Evolutionary conservation across 2,113 vertebrate species (phyloP), one percentile per base, ranked within the genome.

Genomic region (Agapornis roseicollis): DNA sequence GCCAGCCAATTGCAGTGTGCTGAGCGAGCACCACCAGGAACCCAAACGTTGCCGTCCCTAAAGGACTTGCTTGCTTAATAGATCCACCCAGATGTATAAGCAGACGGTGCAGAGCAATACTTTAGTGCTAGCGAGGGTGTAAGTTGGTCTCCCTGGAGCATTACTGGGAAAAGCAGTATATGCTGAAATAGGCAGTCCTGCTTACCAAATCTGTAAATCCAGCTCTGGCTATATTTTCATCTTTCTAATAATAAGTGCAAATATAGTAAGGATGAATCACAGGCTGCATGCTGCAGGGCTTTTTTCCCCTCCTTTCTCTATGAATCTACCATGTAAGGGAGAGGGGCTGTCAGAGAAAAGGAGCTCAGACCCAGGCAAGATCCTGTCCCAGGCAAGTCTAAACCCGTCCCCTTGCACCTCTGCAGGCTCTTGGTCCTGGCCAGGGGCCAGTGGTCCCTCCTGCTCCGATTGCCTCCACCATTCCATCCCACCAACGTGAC

Each of bases 191-290:
- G 91, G 87, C 95, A 91, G 73, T 95, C 84, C 78, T 95, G 87
- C 83, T 94, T 97, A 81, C 95, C 95, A 93, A 95, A 93, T 95
- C 95, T 82, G 91, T 82, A 92, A 96, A 89, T 95, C 87, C 79
- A 93, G 87, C 91, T 92, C 93, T 72, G 66, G 74, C 85, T 97
- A 42, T 95, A 89, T 97, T 97, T 97, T 97, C 56, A 5, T 97
- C 93, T 92, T 96, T 97, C 95, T 96, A 95, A 97, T 95, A 97
- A 95, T 93, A 96, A 92, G 93, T 87, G 78, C 85, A 94, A 96
- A 95, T 94, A 96, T 90, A 94, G 93, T 94, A 93, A 90, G 94
- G 93, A 97, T 96, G 96, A 96, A 95, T 97, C 95, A 97, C 79
- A 89, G 74, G 88, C 90, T 93, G 37, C 77, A 78, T 69, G 92